These are phyloP conservation scores for Labroides dimidiatus DNA, from an alignment of 2,797 vertebrate species.

Conservation along the genomic window DNA sequence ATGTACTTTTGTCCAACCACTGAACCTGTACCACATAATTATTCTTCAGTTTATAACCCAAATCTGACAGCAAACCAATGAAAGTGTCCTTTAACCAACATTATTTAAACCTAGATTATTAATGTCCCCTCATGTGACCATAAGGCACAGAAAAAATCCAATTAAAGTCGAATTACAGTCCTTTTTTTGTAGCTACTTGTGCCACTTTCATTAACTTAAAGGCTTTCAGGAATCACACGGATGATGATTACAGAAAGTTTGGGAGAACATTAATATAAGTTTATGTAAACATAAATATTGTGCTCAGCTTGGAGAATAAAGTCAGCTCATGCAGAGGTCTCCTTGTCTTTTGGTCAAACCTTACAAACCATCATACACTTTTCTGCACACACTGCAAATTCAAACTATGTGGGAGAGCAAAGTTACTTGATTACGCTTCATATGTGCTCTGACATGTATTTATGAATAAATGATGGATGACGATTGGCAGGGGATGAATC, in stretches of 20 bases:
- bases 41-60: slow-evolving; percentile 14
- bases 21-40: slow-evolving; percentile 24
- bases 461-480: slow-evolving; percentile 27
- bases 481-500: slow-evolving; percentile 49
- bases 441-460: slow-evolving; percentile 46
- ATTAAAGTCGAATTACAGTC: slow-evolving; percentile 6
- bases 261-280: slow-evolving; percentile 15
- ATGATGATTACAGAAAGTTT: slow-evolving; percentile 14
- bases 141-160: slow-evolving; percentile 13
- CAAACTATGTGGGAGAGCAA: slow-evolving; percentile 30
- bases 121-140: background rate
- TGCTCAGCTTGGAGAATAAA: slow-evolving; percentile 7
- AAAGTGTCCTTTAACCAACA: background rate
- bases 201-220: slow-evolving; percentile 26
- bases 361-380: slow-evolving; percentile 20
- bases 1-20: slow-evolving; percentile 49
- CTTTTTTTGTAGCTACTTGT: slow-evolving; percentile 3
- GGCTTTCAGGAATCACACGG: slow-evolving; percentile 18
- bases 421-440: slow-evolving; percentile 22
- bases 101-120: slow-evolving; percentile 12
- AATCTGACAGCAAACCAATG: background rate
- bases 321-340: background rate
- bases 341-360: slow-evolving; percentile 38
- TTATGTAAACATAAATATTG: slow-evolving; percentile 18
- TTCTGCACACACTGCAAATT: slow-evolving; percentile 15